Evolutionary conservation across 2,888 invertebrate genomes (phyloP), one percentile per base, ranked within the genome.

Genomic region (Omphaloscelis lunosa): DNA sequence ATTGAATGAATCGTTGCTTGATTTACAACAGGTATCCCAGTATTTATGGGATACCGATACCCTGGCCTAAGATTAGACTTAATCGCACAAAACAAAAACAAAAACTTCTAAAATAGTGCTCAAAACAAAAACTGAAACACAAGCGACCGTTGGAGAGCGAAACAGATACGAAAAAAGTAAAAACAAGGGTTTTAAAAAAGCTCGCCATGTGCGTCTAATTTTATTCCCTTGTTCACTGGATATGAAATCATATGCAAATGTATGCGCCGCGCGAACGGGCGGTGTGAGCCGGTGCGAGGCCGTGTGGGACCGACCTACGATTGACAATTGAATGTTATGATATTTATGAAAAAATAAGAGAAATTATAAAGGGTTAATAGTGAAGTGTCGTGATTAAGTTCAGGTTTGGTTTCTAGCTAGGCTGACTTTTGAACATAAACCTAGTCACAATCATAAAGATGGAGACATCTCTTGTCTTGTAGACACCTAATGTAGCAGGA

Each of bases 231-330:
- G 95, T 89, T 95, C 97, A 96, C 89, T 96, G 96, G 95, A 95
- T 96, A 96, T 96, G 96, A 97, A 97, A 97, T 96, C 82, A 93
- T 85, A 97, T 97, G 97, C 94, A 95, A 97, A 97, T 97, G 86
- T 96, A 96, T 96, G 94, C 96, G 93, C 88, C 85, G 90, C 91
- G 90, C 89, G 88, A 90, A 41, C 81, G 86, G 85, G 83, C 81
- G 86, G 88, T 91, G 92, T 91, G 92, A 91, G 85, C 80, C 81
- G 86, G 88, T 91, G 92, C 91, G 92, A 91, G 91, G n/a, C 68
- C 72, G 80, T 79, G 75, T 71, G 75, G 66, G 79, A 76, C 81
- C 80, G 66, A 39, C 80, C 84, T 72, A 34, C 76, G 59, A 72
- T 79, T 82, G 82, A 85, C 88, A 85, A 87, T 85, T 87, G 83